Conservation (phyloP, 92 coral and sea anemone species). For the Anthopleura xanthogrammica region DNA sequence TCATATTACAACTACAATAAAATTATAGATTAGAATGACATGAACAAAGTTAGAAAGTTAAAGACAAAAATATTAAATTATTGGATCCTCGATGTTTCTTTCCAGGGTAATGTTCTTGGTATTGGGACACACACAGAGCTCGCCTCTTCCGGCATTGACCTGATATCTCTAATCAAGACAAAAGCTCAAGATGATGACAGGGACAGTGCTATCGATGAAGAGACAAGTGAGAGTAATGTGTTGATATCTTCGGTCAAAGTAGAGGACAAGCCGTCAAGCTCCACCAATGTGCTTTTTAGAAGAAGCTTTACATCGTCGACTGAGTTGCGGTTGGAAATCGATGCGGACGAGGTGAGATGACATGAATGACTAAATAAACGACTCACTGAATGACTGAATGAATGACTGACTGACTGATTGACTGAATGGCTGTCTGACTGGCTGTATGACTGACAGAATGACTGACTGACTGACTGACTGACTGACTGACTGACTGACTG, state of each 20-base stretch:
- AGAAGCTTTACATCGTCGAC: slow-evolving; percentile 58
- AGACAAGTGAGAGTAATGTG: slow-evolving; percentile 31
- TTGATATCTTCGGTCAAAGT: not conserved
- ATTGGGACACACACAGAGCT: slow-evolving; percentile 73
- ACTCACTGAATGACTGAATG: too few species aligned
- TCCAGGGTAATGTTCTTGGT: slow-evolving; percentile 61
- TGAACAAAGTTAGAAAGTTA: too few species aligned
- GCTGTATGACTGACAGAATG: too few species aligned
- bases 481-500: too few species aligned
- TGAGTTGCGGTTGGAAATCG: slow-evolving; percentile 36
- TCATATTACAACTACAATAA: too few species aligned
- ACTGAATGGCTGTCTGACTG: too few species aligned
- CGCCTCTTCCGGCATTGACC: slow-evolving; percentile 66
- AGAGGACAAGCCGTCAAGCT: slow-evolving; percentile 10
- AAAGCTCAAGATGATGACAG: slow-evolving; percentile 58
- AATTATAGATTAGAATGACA: too few species aligned
- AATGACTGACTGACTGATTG: too few species aligned
- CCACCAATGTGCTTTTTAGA: slow-evolving; percentile 35
- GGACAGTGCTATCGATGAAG: slow-evolving; percentile 58
- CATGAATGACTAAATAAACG: too few species aligned
- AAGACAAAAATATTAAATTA: too few species aligned
- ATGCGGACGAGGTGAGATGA: not conserved
- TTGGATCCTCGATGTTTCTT: too few species aligned
- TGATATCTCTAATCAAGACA: slow-evolving; percentile 61
- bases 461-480: too few species aligned